Conservation (phyloP, 2,888 invertebrate species). For the Clanis bilineata region DNA sequence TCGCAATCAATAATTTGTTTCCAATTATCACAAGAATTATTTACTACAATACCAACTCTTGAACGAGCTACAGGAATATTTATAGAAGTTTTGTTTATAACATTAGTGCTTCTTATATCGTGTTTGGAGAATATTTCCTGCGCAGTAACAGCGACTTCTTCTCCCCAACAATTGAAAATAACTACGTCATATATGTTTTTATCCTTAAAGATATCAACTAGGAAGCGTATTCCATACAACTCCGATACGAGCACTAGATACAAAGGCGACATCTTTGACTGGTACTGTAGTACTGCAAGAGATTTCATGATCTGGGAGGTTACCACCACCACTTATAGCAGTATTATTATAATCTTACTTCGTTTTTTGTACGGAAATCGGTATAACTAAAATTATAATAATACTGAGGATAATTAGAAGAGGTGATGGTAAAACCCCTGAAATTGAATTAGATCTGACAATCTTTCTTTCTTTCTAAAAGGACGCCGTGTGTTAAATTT, state of each 20-base stretch:
- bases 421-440: too few relatives aligned
- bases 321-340: too few relatives aligned
- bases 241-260: background rate
- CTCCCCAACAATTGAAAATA: constrained; percentile 48
- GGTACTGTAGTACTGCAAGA: background rate
- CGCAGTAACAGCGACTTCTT: constrained; percentile 29
- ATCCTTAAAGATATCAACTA: constrained; percentile 53
- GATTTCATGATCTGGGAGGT: too few relatives aligned
- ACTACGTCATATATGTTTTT: constrained; percentile 53
- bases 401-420: too few relatives aligned
- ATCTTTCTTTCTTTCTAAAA: too few relatives aligned
- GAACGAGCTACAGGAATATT: constrained; percentile 28
- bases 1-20: constrained; percentile 32
- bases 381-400: too few relatives aligned
- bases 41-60: constrained; percentile 53
- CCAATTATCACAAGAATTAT: constrained; percentile 59
- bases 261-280: background rate
- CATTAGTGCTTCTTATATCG: constrained; percentile 36
- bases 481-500: too few relatives aligned
- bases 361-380: too few relatives aligned
- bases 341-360: too few relatives aligned
- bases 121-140: constrained; percentile 46
- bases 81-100: constrained; percentile 24
- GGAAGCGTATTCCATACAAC: constrained; percentile 31
- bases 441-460: too few relatives aligned